Base-by-base conservation (phyloP, 2,797 vertebrate species). In the Myotis daubentonii region DNA sequence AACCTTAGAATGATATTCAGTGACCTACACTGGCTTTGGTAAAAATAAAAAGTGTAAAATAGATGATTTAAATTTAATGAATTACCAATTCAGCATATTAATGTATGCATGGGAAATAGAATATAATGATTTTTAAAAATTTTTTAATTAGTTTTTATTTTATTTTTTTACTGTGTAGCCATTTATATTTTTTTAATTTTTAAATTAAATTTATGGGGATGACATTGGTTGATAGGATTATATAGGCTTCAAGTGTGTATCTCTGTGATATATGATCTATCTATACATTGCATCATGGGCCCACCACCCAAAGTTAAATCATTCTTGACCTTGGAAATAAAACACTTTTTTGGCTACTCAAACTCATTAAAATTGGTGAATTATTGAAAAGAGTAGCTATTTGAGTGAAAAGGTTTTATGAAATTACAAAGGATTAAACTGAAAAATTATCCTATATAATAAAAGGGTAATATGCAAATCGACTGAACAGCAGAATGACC, bases 361-460 rank as follows among this genome's bases (percentile, higher is more conserved):
- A 55, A 72, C 25, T 90, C 19, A 86, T 47, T 96, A 79, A 70
- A 83, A n/a, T 76, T 81, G 33, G 4, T 81, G 38, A 13, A 41
- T 82, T 89, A 55, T 85, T 79, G 60, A 92, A 93, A 95, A 89
- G 38, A 81, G 19, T 83, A 82, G 51, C 33, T 91, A 25, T 87
- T 47, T 81, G 76, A 79, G 22, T 68, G 94, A 86, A 74, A 89
- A 55, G 13, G 62, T 60, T 60, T 28, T 60, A 62, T 83, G 93
- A 94, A 91, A 84, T 74, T 57, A 72, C 12, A 66, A 84, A 33
- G 38, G 19, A 28, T 79, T 89, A 70, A 94, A 89, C 49, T 60
- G 57, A 28, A 60, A 60, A 60, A 11, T 25, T 60, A 25, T 60
- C 57, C 57, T 60, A 25, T 25, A 12, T 60, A 60, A 60, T 60